These are phyloP conservation scores for Rhodeus uyekii DNA, from an alignment of 2,797 vertebrate genomes.

Conservation along the genomic window DNA sequence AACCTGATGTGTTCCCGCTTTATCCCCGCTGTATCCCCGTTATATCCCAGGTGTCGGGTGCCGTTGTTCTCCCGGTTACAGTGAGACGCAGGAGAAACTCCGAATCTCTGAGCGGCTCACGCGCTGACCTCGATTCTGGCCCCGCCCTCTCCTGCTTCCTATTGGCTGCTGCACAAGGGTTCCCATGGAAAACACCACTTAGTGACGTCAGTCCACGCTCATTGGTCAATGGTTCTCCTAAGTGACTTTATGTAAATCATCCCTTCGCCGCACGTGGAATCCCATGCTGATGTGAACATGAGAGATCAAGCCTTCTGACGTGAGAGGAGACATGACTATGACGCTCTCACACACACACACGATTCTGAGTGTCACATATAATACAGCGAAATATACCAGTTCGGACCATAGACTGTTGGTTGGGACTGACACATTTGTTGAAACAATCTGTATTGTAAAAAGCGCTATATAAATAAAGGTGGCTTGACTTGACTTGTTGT, in stretches of 20 bases:
- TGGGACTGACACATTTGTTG: background rate
- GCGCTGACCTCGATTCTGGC: conserved; percentile 71
- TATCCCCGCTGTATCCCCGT: background rate
- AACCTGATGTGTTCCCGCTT: conserved; percentile 59
- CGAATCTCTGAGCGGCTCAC: conserved; percentile 24
- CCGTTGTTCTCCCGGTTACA: background rate
- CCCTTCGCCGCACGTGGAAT: conserved; percentile 71
- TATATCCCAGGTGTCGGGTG: background rate
- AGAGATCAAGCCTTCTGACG: too few relatives aligned
- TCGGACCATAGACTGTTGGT: too few relatives aligned
- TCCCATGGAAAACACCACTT: conserved; percentile 69
- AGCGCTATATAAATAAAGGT: too few relatives aligned
- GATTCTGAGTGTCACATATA: too few relatives aligned
- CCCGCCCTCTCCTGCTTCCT: conserved; percentile 40
- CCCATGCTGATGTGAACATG: too few relatives aligned
- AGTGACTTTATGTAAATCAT: conserved; percentile 76
- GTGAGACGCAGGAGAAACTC: too few relatives aligned
- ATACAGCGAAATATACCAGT: too few relatives aligned
- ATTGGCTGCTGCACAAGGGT: conserved; percentile 66
- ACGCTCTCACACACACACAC: too few relatives aligned
- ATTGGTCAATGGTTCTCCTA: conserved; percentile 68
- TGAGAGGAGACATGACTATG: too few relatives aligned
- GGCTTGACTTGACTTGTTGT: too few relatives aligned
- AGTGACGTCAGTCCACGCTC: background rate
- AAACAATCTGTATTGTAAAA: too few relatives aligned